A percentile compares a stretch with the other conserved stretches of the same genome.
Conservation (phyloP, 2,888 invertebrate species). For the Harpagoxenus sublaevis region DNA sequence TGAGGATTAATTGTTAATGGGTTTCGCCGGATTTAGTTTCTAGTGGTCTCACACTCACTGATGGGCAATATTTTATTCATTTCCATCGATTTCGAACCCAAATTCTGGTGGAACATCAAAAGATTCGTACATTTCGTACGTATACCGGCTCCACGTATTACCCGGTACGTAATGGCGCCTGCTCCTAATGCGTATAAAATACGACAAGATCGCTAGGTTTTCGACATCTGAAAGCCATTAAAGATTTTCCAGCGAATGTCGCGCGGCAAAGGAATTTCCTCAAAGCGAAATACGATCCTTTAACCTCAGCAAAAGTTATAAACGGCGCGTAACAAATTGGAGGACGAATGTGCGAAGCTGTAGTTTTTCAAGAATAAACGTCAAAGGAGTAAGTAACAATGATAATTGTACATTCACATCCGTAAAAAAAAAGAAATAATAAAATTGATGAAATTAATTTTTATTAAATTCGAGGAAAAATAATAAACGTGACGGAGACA, state of each 20-base stretch:
- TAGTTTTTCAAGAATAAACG: conserved; percentile 44
- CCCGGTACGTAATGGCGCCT: conserved; percentile 23
- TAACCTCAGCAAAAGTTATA: conserved; percentile 10
- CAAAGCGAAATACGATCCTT: conserved; percentile 32
- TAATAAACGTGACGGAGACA: not conserved
- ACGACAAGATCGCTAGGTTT: conserved; percentile 9
- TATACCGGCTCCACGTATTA: conserved; percentile 30
- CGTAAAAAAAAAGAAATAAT: not conserved
- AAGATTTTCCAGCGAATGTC: conserved; percentile 39
- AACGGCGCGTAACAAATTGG: conserved; percentile 34
- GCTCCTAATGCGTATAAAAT: conserved; percentile 67
- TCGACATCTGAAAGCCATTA: conserved; percentile 61
- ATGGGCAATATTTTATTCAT: not conserved
- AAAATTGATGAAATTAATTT: not conserved
- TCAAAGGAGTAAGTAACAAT: conserved; percentile 34
- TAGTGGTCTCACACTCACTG: not conserved
- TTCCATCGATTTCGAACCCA: not conserved
- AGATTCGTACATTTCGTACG: conserved; percentile 6
- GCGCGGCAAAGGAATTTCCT: conserved; percentile 45
- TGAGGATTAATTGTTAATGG: conserved; percentile 41
- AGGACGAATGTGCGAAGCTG: conserved; percentile 26
- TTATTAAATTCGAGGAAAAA: not conserved
- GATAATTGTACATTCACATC: conserved; percentile 8
- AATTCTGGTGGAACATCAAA: conserved; percentile 18
- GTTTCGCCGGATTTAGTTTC: conserved; percentile 39